phyloP scores from a whole-genome alignment of 2,888 invertebrate species.

The Platycnemis pennipes region DNA sequence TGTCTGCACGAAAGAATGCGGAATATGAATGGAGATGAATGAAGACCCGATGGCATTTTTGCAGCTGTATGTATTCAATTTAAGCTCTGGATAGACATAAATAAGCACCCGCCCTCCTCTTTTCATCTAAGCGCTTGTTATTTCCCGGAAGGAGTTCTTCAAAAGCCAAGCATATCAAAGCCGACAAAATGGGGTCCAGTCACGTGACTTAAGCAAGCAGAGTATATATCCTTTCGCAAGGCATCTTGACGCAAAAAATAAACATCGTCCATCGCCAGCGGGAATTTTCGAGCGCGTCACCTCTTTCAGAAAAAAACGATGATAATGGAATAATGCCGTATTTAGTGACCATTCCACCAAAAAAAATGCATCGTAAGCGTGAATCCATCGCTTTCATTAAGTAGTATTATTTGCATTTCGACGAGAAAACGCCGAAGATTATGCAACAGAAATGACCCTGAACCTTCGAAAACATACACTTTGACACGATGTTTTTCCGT shows the following conservation, averaged over 20 bases:
- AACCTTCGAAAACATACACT: not conserved
- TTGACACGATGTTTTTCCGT: not conserved
- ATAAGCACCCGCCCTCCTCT: not conserved
- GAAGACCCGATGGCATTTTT: not conserved
- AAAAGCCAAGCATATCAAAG: not conserved
- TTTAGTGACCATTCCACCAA: not conserved
- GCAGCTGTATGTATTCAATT: constrained; percentile 19
- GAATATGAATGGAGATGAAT: not conserved
- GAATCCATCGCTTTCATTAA: too few species aligned
- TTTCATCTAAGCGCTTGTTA: not conserved
- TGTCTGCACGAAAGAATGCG: not conserved
- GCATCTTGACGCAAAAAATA: not conserved
- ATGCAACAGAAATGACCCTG: not conserved
- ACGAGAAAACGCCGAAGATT: not conserved
- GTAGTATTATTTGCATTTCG: not conserved
- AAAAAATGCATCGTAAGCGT: not conserved
- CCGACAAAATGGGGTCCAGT: not conserved
- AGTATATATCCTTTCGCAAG: not conserved
- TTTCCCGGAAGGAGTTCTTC: constrained; percentile 32
- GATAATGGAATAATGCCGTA: not conserved
- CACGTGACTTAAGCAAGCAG: constrained; percentile 1
- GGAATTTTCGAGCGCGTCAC: not conserved
- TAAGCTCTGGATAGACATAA: not conserved
- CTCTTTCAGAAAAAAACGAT: not conserved
- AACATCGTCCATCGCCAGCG: not conserved